Evolutionary conservation across 2,888 invertebrate genomes (phyloP).

Genomic region (Ametastegia equiseti): DNA sequence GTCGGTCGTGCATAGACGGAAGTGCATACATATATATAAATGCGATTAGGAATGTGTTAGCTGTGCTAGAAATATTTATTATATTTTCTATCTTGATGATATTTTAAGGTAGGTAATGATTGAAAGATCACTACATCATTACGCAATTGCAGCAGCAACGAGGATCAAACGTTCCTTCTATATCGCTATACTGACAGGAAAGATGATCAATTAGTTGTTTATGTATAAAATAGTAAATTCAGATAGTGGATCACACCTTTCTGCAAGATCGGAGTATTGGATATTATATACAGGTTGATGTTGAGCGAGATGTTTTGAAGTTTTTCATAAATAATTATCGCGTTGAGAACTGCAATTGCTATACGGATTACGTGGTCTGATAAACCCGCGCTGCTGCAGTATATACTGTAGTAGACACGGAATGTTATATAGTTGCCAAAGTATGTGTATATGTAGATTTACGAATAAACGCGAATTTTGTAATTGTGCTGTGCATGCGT

Average conservation of each 20-base stretch:
- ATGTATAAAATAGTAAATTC: not conserved
- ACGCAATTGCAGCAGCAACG: not conserved
- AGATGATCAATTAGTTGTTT: not conserved
- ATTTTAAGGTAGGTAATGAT: not conserved
- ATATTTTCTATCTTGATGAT: not conserved
- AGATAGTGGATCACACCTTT: not conserved
- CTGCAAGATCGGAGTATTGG: not conserved
- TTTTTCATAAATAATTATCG: not conserved
- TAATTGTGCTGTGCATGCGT: too few species aligned
- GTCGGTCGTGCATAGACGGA: not conserved
- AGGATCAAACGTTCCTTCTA: not conserved
- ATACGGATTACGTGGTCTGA: not conserved
- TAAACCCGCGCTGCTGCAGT: not conserved
- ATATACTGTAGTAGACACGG: not conserved
- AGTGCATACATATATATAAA: not conserved
- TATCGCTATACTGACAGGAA: not conserved
- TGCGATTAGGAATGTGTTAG: not conserved
- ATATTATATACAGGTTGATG: not conserved
- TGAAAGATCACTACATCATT: not conserved
- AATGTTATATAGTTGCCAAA: too few species aligned
- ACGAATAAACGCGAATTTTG: not conserved
- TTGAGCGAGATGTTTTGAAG: not conserved
- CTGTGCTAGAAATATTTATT: not conserved
- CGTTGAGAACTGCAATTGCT: not conserved
- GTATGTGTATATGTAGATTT: not conserved